Percentiles rank a stretch among this genome's conserved stretches.
These are phyloP conservation scores for Gorsachius goisagi DNA, from an alignment of 2,113 vertebrate species.

Conservation along the genomic window DNA sequence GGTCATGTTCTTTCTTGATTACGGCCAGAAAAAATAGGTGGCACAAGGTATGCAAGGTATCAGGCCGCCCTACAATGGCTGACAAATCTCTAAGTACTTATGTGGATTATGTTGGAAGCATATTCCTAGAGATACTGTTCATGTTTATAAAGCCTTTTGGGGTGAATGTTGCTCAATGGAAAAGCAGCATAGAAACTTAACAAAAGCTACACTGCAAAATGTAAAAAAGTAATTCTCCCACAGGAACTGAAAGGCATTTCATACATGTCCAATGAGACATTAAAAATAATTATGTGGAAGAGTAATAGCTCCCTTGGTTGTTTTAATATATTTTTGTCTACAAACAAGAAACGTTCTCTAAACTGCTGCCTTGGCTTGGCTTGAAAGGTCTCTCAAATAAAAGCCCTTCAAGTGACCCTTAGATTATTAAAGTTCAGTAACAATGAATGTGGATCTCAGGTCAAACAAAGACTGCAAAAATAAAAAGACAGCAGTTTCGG, in stretches of 20 bases:
- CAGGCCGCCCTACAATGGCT: not conserved
- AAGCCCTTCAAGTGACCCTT: slow-evolving; percentile 77
- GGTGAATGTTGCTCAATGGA: slow-evolving; percentile 61
- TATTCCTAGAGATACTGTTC: slow-evolving; percentile 17
- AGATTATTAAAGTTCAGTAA: slow-evolving; percentile 76
- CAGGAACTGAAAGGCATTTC: slow-evolving; percentile 80
- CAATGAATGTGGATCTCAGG: slow-evolving; percentile 65
- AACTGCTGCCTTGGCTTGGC: slow-evolving; percentile 80
- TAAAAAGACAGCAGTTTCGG: slow-evolving; percentile 54
- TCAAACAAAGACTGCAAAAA: slow-evolving; percentile 53
- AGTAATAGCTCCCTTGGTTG: slow-evolving; percentile 84
- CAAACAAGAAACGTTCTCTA: slow-evolving; percentile 84
- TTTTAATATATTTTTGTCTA: slow-evolving; percentile 86
- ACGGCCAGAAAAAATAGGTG: not conserved
- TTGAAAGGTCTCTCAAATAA: slow-evolving; percentile 82
- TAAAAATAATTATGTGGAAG: slow-evolving; percentile 83
- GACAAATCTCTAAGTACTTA: not conserved
- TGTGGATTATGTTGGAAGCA: not conserved
- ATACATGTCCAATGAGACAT: slow-evolving; percentile 80
- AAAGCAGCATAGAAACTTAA: slow-evolving; percentile 65
- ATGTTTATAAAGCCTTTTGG: slow-evolving; percentile 51
- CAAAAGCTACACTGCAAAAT: slow-evolving; percentile 61
- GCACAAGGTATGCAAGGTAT: not conserved
- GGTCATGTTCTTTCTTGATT: not conserved
- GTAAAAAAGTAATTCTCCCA: slow-evolving; percentile 73